A percentile compares a stretch with the other conserved stretches of the same genome.
Conservation (phyloP, 1,140 invertebrate genomes). For the Hirudo medicinalis region DNA sequence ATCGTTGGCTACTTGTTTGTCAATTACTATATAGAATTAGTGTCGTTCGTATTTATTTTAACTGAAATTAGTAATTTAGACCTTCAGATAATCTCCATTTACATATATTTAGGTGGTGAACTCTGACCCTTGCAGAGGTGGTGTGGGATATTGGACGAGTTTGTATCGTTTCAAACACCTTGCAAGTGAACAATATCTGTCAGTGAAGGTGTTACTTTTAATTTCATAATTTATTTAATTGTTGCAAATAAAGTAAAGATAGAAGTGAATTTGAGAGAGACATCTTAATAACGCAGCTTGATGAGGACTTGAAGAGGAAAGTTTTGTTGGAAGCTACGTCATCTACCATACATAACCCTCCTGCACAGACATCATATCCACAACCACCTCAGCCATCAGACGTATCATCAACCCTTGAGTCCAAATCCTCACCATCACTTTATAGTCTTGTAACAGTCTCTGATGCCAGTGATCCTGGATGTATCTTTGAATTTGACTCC, state of each 20-base stretch:
- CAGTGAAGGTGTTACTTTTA: slow-evolving; percentile 36
- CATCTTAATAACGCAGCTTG: too few relatives aligned
- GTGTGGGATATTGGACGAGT: slow-evolving; percentile 94
- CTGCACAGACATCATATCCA: neutral
- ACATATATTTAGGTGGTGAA: slow-evolving; percentile 65
- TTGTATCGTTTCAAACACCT: slow-evolving; percentile 95
- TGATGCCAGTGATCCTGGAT: slow-evolving; percentile 77
- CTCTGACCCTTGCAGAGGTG: slow-evolving; percentile 90
- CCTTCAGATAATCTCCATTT: too few relatives aligned
- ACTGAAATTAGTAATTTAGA: neutral
- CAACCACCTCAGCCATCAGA: slow-evolving; percentile 33
- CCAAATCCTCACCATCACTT: slow-evolving; percentile 52
- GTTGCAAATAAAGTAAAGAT: too few relatives aligned
- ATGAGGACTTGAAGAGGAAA: too few relatives aligned
- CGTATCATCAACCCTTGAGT: slow-evolving; percentile 46
- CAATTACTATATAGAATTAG: neutral
- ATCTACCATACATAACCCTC: too few relatives aligned
- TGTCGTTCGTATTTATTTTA: neutral
- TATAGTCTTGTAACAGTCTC: slow-evolving; percentile 80
- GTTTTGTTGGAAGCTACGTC: too few relatives aligned
- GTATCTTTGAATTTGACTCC: slow-evolving; percentile 84
- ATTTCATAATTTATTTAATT: too few relatives aligned
- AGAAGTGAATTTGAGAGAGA: too few relatives aligned
- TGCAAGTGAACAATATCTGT: slow-evolving; percentile 65
- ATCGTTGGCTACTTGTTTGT: too few relatives aligned